Evolutionary conservation across 92 coral and sea anemone species (phyloP).

Genomic region (Metridium senile): DNA sequence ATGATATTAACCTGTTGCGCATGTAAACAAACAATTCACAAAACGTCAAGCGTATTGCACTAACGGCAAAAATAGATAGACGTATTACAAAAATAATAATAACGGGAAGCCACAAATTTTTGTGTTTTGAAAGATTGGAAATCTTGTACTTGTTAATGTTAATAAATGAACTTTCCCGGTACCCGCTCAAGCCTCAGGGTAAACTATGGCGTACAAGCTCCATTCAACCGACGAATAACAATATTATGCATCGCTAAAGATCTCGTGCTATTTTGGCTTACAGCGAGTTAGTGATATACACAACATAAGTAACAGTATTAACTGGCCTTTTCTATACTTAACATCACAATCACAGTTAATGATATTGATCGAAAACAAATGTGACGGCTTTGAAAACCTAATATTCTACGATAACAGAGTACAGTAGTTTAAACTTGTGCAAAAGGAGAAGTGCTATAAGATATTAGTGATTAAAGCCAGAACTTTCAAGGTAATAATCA

Average conservation of each 20-base stretch:
- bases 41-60: not conserved
- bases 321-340: not conserved
- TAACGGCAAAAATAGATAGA: no score
- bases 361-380: not conserved
- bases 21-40: not conserved
- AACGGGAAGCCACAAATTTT: no score
- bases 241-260: not conserved
- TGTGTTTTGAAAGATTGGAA: not conserved
- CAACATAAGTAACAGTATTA: not conserved
- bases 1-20: slow-evolving; percentile 6
- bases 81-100: no score
- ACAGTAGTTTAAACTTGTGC: not conserved
- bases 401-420: not conserved
- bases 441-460: not conserved
- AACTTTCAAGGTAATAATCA: not conserved
- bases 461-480: not conserved
- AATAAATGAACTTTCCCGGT: not conserved
- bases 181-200: slow-evolving; percentile 1
- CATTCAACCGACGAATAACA: slow-evolving; percentile 14
- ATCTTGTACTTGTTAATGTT: not conserved
- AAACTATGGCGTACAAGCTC: slow-evolving; percentile 3
- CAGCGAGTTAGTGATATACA: not conserved
- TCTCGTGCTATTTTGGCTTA: not conserved
- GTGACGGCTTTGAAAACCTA: not conserved
- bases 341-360: not conserved